Evolutionary conservation across 2,797 vertebrate species (phyloP), one percentile per base, ranked within the genome.

Genomic region (Sebastes melanostomus): DNA sequence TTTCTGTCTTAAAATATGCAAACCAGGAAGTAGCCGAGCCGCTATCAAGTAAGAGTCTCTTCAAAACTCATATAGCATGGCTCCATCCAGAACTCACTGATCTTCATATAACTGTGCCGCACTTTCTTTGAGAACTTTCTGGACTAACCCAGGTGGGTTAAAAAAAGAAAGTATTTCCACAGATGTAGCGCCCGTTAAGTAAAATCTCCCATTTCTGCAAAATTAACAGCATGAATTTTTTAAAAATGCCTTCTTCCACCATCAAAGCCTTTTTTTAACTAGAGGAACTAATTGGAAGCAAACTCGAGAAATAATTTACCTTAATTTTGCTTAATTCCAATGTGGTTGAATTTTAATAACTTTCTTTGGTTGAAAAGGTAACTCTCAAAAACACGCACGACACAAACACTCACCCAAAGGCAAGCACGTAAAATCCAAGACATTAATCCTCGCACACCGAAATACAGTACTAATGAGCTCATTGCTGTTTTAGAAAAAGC

Each of bases 1-100:
- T 86, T 86, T 86, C 54, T 79, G 86, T 89, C 76, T 90, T 93
- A 86, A 92, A 92, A 92, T 94, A 92, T 91, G 90, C 89, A 92
- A 75, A 87, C 78, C 70, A 84, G 86, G 81, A 89, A 88, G 87
- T 83, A 65, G 78, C 86, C 68, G 2, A 42, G 74, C 78, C 72
- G 81, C 82, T 84, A 71, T 88, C 75, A 81, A 73, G 29, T 73
- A 71, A 76, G 72, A 66, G 74, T 83, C 42, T 75, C 36, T 75
- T 76, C 77, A 36, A 52, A 52, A 86, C 66, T 89, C 78, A 32
- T 75, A 56, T 2, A 76, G 74, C 22, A 13, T 3, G 1, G 71
- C 82, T 84, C 69, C 20, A 61, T 72, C 67, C 61, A 72, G 79
- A 83, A 83, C 78, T 83, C 74, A 72, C 56, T 84, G 76, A 89